phyloP scores from a whole-genome alignment of 2,888 invertebrate species.

The Cheilosia urbana region DNA sequence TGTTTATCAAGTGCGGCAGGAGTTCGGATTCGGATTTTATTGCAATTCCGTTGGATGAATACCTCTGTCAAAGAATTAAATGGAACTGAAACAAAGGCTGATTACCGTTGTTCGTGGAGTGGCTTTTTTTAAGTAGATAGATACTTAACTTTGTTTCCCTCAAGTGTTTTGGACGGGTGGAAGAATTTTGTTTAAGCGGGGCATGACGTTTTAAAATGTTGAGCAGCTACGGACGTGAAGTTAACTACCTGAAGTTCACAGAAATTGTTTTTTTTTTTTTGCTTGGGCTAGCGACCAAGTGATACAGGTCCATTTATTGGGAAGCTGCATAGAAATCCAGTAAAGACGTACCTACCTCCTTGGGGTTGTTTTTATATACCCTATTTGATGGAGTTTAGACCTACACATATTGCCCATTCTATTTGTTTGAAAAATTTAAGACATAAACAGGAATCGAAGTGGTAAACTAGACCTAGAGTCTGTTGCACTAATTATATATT shows the following conservation, averaged over 20 bases:
- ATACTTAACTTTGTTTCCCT: neutral
- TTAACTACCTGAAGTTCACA: neutral
- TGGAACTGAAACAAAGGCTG: conserved; percentile 8
- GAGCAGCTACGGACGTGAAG: neutral
- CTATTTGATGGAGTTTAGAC: too few relatives aligned
- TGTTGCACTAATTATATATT: too few relatives aligned
- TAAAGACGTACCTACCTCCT: too few relatives aligned
- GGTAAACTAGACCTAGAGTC: too few relatives aligned
- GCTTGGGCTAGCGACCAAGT: too few relatives aligned
- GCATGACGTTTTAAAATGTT: neutral
- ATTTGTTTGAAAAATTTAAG: too few relatives aligned
- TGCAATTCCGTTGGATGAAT: neutral
- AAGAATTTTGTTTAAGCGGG: neutral
- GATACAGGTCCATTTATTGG: too few relatives aligned
- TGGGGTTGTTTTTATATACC: too few relatives aligned
- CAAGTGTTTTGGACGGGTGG: neutral
- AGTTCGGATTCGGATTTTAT: neutral
- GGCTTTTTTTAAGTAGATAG: conserved; percentile 6
- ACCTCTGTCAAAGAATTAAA: conserved; percentile 2
- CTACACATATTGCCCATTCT: too few relatives aligned
- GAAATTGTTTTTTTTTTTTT: too few relatives aligned
- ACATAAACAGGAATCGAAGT: too few relatives aligned
- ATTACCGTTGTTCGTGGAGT: conserved; percentile 28
- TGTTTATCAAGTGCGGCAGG: conserved; percentile 19
- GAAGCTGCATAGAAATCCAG: too few relatives aligned